Evolutionary conservation across 2,797 vertebrate species (phyloP).

Genomic region (Garrulus glandarius): DNA sequence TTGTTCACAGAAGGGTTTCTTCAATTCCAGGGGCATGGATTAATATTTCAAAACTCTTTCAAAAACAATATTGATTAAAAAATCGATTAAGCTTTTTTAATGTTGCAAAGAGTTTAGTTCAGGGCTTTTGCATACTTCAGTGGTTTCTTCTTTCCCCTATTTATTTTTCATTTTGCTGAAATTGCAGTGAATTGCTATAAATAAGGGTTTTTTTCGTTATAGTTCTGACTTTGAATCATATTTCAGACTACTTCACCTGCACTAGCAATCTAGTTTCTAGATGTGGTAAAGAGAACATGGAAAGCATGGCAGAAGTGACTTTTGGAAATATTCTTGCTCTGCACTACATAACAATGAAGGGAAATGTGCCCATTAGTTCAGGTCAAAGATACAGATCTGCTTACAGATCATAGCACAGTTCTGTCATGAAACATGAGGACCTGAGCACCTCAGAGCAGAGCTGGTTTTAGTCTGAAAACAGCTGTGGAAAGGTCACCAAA

Average conservation of each 20-base stretch:
- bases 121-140: rapidly evolving
- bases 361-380: background rate
- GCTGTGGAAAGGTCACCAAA: background rate
- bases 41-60: background rate
- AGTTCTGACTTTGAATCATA: background rate
- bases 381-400: background rate
- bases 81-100: background rate
- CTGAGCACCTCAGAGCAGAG: background rate
- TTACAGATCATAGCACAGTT: background rate
- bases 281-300: background rate
- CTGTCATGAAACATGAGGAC: background rate
- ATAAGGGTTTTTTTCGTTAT: background rate
- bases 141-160: background rate
- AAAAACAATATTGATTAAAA: background rate
- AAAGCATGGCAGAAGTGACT: background rate
- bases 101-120: background rate
- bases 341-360: background rate
- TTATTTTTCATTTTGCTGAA: background rate
- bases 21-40: background rate
- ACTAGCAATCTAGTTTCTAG: background rate
- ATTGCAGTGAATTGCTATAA: background rate
- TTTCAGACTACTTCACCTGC: background rate
- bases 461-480: background rate
- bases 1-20: background rate
- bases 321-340: background rate